Conservation (phyloP, 2,888 invertebrate genomes). For the Tridacna crocea region DNA sequence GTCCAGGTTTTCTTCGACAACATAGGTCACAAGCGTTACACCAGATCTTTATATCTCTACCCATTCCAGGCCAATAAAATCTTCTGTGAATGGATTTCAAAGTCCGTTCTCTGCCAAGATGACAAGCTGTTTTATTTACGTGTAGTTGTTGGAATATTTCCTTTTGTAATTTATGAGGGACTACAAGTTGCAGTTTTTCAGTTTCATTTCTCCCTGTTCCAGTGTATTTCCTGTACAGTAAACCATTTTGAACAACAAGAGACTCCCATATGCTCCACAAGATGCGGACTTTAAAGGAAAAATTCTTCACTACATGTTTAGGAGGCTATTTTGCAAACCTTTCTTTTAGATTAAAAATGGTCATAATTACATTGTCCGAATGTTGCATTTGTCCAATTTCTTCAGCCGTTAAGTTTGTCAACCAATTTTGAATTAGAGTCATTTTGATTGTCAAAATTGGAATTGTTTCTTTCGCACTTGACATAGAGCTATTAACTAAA, state of each 20-base stretch:
- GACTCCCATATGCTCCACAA: slow-evolving; percentile 43
- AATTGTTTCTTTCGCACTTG: background rate
- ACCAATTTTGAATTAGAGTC: slow-evolving; percentile 22
- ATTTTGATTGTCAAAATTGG: slow-evolving; percentile 24
- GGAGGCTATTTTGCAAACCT: too few species aligned
- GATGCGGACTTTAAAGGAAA: slow-evolving; percentile 7
- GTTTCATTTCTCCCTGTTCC: slow-evolving; percentile 4
- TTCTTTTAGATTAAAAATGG: slow-evolving; percentile 27
- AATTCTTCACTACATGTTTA: slow-evolving; percentile 17
- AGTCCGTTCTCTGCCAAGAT: slow-evolving; percentile 55
- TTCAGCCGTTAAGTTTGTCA: slow-evolving; percentile 19
- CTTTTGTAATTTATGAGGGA: slow-evolving; percentile 32
- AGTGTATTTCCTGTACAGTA: slow-evolving; percentile 35
- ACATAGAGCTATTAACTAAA: background rate
- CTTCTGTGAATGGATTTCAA: slow-evolving; percentile 33
- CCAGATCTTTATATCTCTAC: slow-evolving; percentile 43
- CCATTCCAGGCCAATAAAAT: slow-evolving; percentile 57
- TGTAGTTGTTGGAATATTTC: slow-evolving; percentile 46
- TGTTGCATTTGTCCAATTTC: slow-evolving; percentile 19
- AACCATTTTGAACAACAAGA: slow-evolving; percentile 23
- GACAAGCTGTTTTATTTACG: slow-evolving; percentile 41
- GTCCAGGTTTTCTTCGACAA: slow-evolving; percentile 55
- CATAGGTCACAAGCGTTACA: slow-evolving; percentile 52
- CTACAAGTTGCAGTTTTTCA: slow-evolving; percentile 27
- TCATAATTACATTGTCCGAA: slow-evolving; percentile 24